phyloP scores from a whole-genome alignment of 2,797 vertebrate genomes.

The Meriones psammophilus region DNA sequence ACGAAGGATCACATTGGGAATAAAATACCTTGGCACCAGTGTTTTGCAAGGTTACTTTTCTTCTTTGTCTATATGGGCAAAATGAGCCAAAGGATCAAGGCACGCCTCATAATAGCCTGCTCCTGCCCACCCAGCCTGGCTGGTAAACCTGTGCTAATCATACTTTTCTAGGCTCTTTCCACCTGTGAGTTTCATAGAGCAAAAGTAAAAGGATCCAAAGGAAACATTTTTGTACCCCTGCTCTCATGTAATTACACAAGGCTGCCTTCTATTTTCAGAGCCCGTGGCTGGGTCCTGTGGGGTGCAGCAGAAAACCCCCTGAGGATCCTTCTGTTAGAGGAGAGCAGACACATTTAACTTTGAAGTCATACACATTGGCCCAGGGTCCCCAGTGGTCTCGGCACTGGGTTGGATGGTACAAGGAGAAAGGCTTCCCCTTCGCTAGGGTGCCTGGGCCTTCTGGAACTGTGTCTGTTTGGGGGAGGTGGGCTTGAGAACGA shows the following conservation, averaged over 20 bases:
- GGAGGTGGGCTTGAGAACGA: not conserved
- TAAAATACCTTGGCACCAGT: not conserved
- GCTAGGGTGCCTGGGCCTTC: not conserved
- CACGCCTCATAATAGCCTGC: not conserved
- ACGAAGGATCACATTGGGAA: not conserved
- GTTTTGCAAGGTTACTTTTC: not conserved
- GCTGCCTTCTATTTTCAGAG: not conserved
- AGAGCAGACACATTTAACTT: not conserved
- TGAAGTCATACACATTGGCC: not conserved
- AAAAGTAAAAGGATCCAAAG: not conserved
- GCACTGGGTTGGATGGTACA: not conserved
- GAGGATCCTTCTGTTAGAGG: not conserved
- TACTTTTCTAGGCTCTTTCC: slow-evolving; percentile 23
- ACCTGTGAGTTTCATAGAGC: not conserved
- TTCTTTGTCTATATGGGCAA: not conserved
- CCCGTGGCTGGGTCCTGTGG: not conserved
- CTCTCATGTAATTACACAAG: not conserved
- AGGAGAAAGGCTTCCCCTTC: not conserved
- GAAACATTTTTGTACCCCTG: not conserved
- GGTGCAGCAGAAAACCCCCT: fast-evolving
- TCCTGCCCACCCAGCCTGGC: not conserved
- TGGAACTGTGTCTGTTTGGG: not conserved
- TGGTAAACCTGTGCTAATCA: fast-evolving
- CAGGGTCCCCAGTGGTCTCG: not conserved
- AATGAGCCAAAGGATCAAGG: not conserved